A percentile compares a stretch with the other conserved stretches of the same genome.
Conservation (phyloP, 2,113 vertebrate species). For the Cephalopterus ornatus region DNA sequence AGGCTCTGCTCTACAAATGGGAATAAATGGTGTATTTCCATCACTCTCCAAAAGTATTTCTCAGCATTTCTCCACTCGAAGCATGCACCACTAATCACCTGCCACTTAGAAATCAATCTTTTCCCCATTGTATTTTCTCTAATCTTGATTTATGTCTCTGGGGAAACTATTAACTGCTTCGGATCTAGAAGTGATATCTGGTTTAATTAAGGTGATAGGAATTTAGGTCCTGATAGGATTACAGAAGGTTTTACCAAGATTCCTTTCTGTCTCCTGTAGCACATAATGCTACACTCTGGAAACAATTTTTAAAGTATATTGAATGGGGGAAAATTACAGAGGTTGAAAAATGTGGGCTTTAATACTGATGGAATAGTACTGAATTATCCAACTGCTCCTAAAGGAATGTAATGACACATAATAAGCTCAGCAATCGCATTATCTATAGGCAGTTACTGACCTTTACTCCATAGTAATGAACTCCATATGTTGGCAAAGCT, state of each 20-base stretch:
- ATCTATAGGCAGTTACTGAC: conserved; percentile 71
- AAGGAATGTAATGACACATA: conserved; percentile 5
- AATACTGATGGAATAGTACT: not conserved
- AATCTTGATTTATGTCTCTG: conserved; percentile 3
- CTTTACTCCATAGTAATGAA: conserved; percentile 98
- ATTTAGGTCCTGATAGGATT: not conserved
- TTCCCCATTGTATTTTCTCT: not conserved
- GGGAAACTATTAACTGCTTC: not conserved
- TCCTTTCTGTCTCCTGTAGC: not conserved
- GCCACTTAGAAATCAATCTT: not conserved
- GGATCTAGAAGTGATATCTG: not conserved
- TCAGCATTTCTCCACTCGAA: not conserved
- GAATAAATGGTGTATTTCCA: conserved; percentile 20
- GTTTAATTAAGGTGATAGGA: conserved; percentile 25
- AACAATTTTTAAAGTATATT: not conserved
- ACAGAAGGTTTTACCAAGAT: not conserved
- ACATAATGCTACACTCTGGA: not conserved
- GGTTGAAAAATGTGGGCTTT: not conserved
- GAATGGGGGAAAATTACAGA: not conserved
- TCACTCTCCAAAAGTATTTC: not conserved
- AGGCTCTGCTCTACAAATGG: not conserved
- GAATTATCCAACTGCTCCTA: conserved; percentile 13
- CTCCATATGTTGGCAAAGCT: conserved; percentile 93
- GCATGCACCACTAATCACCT: not conserved
- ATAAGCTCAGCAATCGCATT: conserved; percentile 18